phyloP scores from a whole-genome alignment of 2,797 vertebrate species.

The Acanthornis magna region DNA sequence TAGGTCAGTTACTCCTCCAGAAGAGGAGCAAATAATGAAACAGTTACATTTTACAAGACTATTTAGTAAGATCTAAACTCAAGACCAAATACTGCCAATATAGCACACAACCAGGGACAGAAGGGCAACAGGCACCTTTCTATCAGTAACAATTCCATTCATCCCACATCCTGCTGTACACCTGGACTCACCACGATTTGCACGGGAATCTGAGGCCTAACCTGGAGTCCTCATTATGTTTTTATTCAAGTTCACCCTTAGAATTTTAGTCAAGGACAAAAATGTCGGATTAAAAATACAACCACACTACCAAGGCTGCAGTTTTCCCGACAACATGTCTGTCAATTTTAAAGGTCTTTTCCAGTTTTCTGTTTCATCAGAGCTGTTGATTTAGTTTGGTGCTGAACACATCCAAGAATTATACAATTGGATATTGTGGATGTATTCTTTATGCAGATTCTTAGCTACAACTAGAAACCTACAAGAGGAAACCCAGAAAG shows the following conservation, averaged over 20 bases:
- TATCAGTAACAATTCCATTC: not conserved
- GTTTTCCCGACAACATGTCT: not conserved
- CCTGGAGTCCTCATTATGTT: fast-evolving
- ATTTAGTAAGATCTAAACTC: not conserved
- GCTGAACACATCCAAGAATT: not conserved
- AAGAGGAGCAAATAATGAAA: not conserved
- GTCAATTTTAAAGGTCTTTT: not conserved
- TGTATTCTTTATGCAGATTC: not conserved
- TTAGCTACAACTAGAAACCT: not conserved
- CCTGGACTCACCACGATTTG: not conserved
- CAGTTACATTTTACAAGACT: not conserved
- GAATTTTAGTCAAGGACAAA: not conserved
- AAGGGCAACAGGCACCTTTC: not conserved
- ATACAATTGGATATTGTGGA: not conserved
- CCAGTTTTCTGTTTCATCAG: not conserved
- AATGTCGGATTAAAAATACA: not conserved
- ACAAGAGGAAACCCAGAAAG: not conserved
- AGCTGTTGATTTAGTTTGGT: not conserved
- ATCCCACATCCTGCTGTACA: not conserved
- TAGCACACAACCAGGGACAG: not conserved
- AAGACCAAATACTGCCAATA: not conserved
- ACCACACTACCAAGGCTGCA: fast-evolving
- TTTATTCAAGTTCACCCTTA: not conserved
- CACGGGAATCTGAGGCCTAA: not conserved
- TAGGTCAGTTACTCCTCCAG: not conserved